phyloP scores from a whole-genome alignment of 2,888 invertebrate genomes.

The Stenichneumon culpator region DNA sequence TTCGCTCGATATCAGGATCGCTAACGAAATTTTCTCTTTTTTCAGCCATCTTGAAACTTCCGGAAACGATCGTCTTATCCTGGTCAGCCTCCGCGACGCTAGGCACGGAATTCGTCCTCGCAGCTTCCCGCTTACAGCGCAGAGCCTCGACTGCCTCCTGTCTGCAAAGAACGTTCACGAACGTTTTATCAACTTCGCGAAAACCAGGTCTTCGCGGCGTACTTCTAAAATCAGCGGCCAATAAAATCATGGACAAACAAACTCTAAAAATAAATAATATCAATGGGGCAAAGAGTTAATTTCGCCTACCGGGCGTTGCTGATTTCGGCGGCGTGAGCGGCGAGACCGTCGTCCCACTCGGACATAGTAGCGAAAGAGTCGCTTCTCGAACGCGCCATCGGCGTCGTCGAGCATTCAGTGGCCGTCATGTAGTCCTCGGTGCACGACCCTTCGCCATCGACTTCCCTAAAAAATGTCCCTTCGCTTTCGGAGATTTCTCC shows the following conservation, averaged over 20 bases:
- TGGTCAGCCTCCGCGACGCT: constrained; percentile 13
- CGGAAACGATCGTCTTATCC: constrained; percentile 17
- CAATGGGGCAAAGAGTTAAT: constrained; percentile 3
- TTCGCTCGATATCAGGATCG: constrained; percentile 58
- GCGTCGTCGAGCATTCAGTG: constrained; percentile 89
- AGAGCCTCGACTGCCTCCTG: constrained; percentile 43
- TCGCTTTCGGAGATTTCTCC: constrained; percentile 29
- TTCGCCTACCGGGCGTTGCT: constrained; percentile 10
- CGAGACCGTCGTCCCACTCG: constrained; percentile 87
- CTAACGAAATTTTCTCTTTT: constrained; percentile 39
- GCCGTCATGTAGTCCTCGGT: constrained; percentile 89
- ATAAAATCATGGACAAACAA: constrained; percentile 61
- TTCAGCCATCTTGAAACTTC: constrained; percentile 35
- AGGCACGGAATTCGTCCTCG: constrained; percentile 9
- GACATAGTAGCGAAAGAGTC: constrained; percentile 90
- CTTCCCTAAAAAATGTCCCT: constrained; percentile 41
- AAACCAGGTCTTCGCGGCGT: constrained; percentile 54
- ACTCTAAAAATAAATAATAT: constrained; percentile 62
- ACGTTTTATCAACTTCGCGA: constrained; percentile 60
- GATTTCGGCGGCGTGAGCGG: constrained; percentile 59
- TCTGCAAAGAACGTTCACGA: constrained; percentile 63
- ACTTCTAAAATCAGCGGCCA: constrained; percentile 10
- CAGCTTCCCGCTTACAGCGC: constrained; percentile 31
- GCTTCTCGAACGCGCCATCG: constrained; percentile 86
- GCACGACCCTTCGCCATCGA: constrained; percentile 85